phyloP scores from a whole-genome alignment of 1,140 invertebrate genomes.

The Heterodera carotae region DNA sequence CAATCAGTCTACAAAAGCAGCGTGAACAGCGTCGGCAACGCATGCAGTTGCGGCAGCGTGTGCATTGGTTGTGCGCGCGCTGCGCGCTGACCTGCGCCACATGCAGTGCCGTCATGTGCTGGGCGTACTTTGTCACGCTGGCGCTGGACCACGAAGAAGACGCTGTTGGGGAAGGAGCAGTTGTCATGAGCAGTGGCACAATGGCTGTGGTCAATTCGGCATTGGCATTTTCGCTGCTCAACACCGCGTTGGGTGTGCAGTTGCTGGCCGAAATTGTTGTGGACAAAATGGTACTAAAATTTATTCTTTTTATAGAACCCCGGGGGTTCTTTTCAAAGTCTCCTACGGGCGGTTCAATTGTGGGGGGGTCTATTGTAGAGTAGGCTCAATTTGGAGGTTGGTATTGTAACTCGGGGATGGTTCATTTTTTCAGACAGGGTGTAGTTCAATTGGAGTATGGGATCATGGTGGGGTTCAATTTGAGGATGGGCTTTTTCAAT shows the following conservation, averaged over 20 bases:
- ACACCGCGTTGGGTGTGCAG: background rate
- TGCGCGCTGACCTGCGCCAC: background rate
- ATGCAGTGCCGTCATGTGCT: background rate
- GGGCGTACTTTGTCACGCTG: background rate
- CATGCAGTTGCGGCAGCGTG: background rate
- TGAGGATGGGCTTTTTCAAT: no score
- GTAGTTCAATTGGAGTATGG: no score
- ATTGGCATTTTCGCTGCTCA: background rate
- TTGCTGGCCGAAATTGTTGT: constrained; percentile 3
- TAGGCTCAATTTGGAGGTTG: no score
- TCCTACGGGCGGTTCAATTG: no score
- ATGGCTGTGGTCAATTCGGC: background rate
- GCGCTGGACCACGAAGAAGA: background rate
- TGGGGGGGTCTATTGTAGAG: no score
- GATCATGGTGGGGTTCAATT: no score
- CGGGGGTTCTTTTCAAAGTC: no score
- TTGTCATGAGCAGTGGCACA: background rate
- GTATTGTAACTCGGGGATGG: no score
- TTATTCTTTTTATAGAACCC: no score
- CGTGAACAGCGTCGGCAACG: background rate
- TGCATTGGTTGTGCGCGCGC: background rate
- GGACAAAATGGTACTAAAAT: background rate
- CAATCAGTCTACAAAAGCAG: background rate
- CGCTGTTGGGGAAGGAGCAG: background rate
- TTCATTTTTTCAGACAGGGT: no score